phyloP scores from a whole-genome alignment of 2,113 vertebrate species.

The Vulpes ferrilata region DNA sequence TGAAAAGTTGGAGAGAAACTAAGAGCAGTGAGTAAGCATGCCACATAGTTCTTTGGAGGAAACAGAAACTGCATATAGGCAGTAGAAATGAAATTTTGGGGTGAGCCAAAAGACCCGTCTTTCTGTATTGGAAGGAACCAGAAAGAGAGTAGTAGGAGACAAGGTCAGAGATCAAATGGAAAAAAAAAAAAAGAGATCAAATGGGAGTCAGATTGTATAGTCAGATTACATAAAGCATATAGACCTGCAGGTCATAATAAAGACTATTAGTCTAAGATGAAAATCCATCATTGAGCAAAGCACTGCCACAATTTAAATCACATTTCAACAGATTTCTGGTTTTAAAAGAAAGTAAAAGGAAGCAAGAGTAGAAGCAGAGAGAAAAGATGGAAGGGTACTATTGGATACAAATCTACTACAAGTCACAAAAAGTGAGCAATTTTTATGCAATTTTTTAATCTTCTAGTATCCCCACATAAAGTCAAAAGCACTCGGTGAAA shows the following conservation, averaged over 20 bases:
- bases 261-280: not conserved
- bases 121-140: fast-evolving
- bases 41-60: not conserved
- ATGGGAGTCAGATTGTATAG: not conserved
- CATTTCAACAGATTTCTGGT: not conserved
- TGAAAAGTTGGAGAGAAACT: not conserved
- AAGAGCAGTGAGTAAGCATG: not conserved
- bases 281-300: not conserved
- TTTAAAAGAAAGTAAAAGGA: not conserved
- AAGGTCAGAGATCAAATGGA: not conserved
- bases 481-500: not conserved
- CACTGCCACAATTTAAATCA: not conserved
- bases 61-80: not conserved
- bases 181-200: too few relatives aligned
- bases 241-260: not conserved
- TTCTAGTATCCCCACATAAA: not conserved
- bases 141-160: too few relatives aligned
- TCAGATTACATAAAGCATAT: not conserved
- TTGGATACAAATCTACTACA: not conserved
- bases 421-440: not conserved
- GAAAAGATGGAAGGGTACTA: not conserved
- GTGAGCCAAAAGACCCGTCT: not conserved
- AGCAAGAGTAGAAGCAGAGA: not conserved
- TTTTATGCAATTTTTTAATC: not conserved
- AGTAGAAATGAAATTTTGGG: not conserved